Conservation (phyloP, 2,797 vertebrate genomes). For the Sciaenops ocellatus region DNA sequence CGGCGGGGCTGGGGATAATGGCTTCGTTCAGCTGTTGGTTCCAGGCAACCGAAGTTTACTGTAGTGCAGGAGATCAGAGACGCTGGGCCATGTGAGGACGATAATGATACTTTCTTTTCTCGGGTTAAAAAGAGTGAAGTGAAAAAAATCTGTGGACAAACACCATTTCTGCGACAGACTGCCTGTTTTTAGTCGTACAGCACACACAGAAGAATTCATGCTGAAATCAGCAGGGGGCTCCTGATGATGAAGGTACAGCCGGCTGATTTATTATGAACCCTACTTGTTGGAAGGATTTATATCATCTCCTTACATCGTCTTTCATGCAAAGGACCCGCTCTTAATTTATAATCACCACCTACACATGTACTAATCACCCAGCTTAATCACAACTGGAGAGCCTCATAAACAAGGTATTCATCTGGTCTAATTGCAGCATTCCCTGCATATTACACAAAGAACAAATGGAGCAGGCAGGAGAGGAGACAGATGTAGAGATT, state of each 20-base stretch:
- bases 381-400: conserved; percentile 75
- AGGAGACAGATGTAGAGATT: conserved; percentile 40
- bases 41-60: conserved; percentile 10
- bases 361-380: conserved; percentile 79
- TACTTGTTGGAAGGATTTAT: conserved; percentile 1
- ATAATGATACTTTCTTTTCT: not conserved
- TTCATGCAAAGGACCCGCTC: conserved; percentile 45
- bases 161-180: not conserved
- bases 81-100: not conserved
- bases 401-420: conserved; percentile 70
- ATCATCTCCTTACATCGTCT: conserved; percentile 48
- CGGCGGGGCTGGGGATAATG: conserved; percentile 42
- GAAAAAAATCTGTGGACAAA: not conserved
- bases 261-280: conserved; percentile 28
- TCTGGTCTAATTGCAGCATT: conserved; percentile 65
- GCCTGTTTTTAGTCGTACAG: not conserved
- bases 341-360: conserved; percentile 77
- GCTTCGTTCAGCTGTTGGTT: conserved; percentile 44
- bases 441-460: conserved; percentile 39
- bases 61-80: conserved; percentile 21
- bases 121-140: not conserved
- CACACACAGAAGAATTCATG: not conserved
- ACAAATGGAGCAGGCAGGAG: conserved; percentile 36
- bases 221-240: not conserved
- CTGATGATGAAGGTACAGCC: conserved; percentile 11